Conservation (phyloP, 1,140 invertebrate genomes). For the Tenebrio molitor region DNA sequence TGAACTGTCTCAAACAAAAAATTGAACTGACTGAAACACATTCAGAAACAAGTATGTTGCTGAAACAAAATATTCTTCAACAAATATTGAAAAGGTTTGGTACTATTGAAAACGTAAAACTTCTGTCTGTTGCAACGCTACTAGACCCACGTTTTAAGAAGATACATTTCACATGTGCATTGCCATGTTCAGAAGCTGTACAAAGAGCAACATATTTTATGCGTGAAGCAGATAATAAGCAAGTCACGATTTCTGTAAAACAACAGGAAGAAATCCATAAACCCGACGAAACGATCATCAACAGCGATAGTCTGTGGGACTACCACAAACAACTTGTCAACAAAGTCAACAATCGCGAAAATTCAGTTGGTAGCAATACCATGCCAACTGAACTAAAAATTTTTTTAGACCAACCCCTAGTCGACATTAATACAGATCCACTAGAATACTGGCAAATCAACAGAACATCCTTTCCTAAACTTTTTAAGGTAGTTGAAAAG, state of each 20-base stretch:
- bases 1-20: slow-evolving; percentile 9
- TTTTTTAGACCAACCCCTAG: too few relatives aligned
- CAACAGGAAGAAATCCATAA: too few relatives aligned
- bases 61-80: not conserved
- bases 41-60: too few relatives aligned
- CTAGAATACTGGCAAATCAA: not conserved
- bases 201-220: not conserved
- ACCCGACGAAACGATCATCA: too few relatives aligned
- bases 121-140: not conserved
- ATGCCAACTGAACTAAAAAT: too few relatives aligned
- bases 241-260: too few relatives aligned
- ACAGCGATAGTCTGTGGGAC: too few relatives aligned
- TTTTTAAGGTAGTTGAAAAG: not conserved
- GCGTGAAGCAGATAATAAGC: not conserved
- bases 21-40: not conserved
- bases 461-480: not conserved
- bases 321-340: too few relatives aligned
- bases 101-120: not conserved
- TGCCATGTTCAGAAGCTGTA: not conserved
- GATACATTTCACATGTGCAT: slow-evolving; percentile 32
- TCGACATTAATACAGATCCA: not conserved
- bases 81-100: slow-evolving; percentile 14
- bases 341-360: too few relatives aligned
- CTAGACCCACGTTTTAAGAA: slow-evolving; percentile 16
- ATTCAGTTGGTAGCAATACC: too few relatives aligned